Evolutionary conservation across 2,113 vertebrate genomes (phyloP).

Genomic region (Tetraodon nigroviridis): DNA sequence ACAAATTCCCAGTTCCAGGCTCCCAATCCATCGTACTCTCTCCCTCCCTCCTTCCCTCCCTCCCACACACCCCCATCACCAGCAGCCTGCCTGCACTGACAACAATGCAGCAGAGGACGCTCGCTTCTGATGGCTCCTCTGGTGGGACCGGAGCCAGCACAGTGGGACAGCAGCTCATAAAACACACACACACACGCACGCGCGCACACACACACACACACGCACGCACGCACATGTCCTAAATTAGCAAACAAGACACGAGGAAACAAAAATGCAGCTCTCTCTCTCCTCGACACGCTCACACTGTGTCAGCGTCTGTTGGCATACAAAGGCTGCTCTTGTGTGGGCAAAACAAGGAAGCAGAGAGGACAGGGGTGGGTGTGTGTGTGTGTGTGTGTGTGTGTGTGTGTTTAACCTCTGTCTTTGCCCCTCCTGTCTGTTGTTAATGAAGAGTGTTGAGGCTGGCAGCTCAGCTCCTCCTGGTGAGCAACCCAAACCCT

Average conservation of each 20-base stretch:
- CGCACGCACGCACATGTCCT: constrained; percentile 8
- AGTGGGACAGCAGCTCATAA: constrained; percentile 41
- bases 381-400: constrained; percentile 7
- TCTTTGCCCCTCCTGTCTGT: neutral
- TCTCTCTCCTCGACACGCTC: constrained; percentile 15
- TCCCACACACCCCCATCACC: neutral
- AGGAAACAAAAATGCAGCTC: constrained; percentile 38
- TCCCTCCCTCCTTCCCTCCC: neutral
- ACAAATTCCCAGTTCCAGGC: constrained; percentile 1
- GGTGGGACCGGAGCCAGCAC: constrained; percentile 27
- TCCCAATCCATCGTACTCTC: neutral
- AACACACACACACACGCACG: constrained; percentile 16
- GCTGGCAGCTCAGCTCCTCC: constrained; percentile 18
- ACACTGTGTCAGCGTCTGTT: constrained; percentile 25
- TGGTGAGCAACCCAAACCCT: constrained; percentile 13
- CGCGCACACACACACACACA: constrained; percentile 23
- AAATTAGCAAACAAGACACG: constrained; percentile 20
- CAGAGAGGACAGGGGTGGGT: constrained; percentile 1
- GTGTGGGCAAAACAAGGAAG: constrained; percentile 19
- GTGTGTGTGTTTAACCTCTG: neutral
- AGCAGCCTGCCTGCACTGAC: constrained; percentile 12
- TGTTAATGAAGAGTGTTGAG: constrained; percentile 5
- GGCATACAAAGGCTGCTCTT: constrained; percentile 45
- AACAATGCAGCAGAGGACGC: constrained; percentile 34
- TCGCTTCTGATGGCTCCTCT: too few species aligned